These are phyloP conservation scores for Sogatella furcifera DNA, from an alignment of 1,140 invertebrate species.

Conservation along the genomic window DNA sequence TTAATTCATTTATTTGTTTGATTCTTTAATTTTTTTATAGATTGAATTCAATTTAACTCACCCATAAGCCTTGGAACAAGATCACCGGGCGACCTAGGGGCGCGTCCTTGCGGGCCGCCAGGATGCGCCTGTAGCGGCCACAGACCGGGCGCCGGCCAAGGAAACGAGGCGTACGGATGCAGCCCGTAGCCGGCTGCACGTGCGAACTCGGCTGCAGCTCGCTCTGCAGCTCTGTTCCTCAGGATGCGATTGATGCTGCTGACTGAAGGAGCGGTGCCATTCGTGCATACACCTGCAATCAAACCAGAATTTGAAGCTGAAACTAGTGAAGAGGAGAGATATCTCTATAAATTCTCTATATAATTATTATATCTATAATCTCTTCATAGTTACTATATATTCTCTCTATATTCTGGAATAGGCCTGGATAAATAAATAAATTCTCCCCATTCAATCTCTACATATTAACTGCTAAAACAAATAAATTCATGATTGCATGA, in stretches of 20 bases:
- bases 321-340: too few relatives aligned
- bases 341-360: too few relatives aligned
- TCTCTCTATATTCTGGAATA: too few relatives aligned
- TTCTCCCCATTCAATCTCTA: too few relatives aligned
- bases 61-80: constrained; percentile 12
- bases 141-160: constrained; percentile 35
- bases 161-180: constrained; percentile 23
- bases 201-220: constrained; percentile 88
- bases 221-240: constrained; percentile 78
- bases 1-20: too few relatives aligned
- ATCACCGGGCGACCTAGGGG: constrained; percentile 34
- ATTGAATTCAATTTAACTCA: neutral
- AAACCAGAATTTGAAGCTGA: neutral
- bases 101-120: constrained; percentile 28
- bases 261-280: constrained; percentile 80
- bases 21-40: too few relatives aligned
- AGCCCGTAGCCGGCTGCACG: constrained; percentile 80
- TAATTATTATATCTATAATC: too few relatives aligned
- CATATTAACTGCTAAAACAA: too few relatives aligned
- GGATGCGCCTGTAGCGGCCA: constrained; percentile 31
- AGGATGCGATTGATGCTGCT: constrained; percentile 88
- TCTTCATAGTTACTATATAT: too few relatives aligned
- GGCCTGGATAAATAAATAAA: too few relatives aligned
- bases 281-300: constrained; percentile 73
- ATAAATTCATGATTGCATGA: too few relatives aligned